A percentile compares a stretch with the other conserved stretches of the same genome.
Evolutionary conservation across 1,140 invertebrate species (phyloP).

Genomic region (Drosophila melanica): DNA sequence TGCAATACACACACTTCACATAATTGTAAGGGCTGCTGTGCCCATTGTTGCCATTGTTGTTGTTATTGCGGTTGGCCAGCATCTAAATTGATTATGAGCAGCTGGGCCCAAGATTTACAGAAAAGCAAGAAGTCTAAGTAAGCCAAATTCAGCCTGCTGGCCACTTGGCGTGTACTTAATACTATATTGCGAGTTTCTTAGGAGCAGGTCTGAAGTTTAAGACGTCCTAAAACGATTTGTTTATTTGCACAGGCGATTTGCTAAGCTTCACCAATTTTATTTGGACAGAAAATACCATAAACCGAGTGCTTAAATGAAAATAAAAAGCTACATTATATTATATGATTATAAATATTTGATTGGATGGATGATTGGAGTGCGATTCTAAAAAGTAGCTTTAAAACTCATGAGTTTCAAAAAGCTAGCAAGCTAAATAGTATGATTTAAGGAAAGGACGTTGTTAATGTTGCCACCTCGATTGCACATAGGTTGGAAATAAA

Average conservation of each 20-base stretch:
- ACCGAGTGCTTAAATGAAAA: neutral
- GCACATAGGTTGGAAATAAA: slow-evolving; percentile 9
- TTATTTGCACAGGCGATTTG: slow-evolving; percentile 19
- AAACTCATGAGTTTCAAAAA: neutral
- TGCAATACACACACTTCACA: slow-evolving; percentile 47
- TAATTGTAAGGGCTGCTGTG: slow-evolving; percentile 42
- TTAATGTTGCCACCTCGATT: neutral
- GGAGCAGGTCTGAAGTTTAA: slow-evolving; percentile 21
- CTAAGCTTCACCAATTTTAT: neutral
- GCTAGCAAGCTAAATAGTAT: neutral
- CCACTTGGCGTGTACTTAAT: slow-evolving; percentile 35
- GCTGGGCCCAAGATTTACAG: slow-evolving; percentile 28
- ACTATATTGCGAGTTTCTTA: slow-evolving; percentile 16
- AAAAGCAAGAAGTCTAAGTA: slow-evolving; percentile 11
- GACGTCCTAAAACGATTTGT: slow-evolving; percentile 34
- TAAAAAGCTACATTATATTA: neutral
- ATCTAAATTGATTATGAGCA: slow-evolving; percentile 73
- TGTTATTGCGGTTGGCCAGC: slow-evolving; percentile 35
- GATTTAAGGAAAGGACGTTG: neutral
- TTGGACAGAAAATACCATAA: neutral
- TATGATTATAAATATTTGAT: neutral
- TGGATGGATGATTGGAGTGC: too few species aligned
- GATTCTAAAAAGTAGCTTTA: too few species aligned
- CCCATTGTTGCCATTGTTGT: slow-evolving; percentile 21
- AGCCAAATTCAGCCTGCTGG: slow-evolving; percentile 4